A percentile compares a stretch with the other conserved stretches of the same genome.
Conservation (phyloP, 2,113 vertebrate species). For the Notothenia coriiceps region DNA sequence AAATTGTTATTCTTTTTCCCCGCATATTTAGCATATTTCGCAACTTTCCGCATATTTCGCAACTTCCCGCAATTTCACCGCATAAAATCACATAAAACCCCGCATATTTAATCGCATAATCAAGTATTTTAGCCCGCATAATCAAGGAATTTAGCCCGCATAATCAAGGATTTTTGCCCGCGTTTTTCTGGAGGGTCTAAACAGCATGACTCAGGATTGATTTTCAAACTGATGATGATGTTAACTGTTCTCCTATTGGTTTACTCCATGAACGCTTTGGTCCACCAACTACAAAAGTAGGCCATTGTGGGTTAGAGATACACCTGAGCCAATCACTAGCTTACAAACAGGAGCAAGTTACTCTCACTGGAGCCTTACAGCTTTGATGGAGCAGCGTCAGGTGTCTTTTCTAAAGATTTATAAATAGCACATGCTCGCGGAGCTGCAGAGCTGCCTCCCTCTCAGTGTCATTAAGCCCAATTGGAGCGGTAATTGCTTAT, state of each 20-base stretch:
- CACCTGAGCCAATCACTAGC: slow-evolving; percentile 59
- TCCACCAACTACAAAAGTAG: slow-evolving; percentile 46
- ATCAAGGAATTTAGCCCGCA: too few relatives aligned
- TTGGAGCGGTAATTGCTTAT: slow-evolving; percentile 80
- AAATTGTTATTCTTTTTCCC: too few relatives aligned
- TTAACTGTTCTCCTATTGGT: background rate
- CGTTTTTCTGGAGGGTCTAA: too few relatives aligned
- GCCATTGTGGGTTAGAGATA: slow-evolving; percentile 32
- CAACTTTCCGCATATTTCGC: too few relatives aligned
- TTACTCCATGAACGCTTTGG: slow-evolving; percentile 3
- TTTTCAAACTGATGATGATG: background rate
- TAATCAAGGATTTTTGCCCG: too few relatives aligned
- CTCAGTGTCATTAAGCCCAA: slow-evolving; percentile 79
- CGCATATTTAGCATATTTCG: too few relatives aligned
- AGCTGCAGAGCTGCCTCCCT: slow-evolving; percentile 66
- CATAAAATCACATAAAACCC: too few relatives aligned
- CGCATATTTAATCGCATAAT: too few relatives aligned
- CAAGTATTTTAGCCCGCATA: too few relatives aligned
- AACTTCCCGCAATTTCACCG: too few relatives aligned
- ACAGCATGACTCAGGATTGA: background rate
- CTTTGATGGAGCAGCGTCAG: slow-evolving; percentile 71
- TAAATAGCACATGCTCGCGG: slow-evolving; percentile 75
- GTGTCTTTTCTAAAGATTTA: slow-evolving; percentile 75
- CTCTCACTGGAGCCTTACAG: slow-evolving; percentile 45
- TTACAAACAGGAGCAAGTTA: slow-evolving; percentile 25